Evolutionary conservation across 2,113 vertebrate species (phyloP), one percentile per base, ranked within the genome.

Genomic region (Charadrius vociferus): DNA sequence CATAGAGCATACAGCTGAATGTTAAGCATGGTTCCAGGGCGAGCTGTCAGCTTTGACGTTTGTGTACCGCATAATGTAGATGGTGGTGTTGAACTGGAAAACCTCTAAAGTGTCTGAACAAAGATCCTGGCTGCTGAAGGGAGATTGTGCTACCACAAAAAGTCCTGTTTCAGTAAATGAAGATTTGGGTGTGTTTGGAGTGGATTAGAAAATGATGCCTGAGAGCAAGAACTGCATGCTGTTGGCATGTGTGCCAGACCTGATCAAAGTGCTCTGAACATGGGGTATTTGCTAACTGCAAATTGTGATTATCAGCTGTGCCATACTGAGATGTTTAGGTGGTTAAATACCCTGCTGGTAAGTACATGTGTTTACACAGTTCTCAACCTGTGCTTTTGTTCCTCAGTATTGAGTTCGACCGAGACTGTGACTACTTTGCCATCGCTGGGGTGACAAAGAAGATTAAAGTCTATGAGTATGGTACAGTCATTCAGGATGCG

Each of bases 401-500:
- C 81, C 39, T 81, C 97, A 99, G 99, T 98, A 99, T 99, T 97
- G 99, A 99, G 95, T 99, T 99, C 92, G 99, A 99, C 98, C 98
- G 99, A 26, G 99, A 99, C 98, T 99, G 99, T 98, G 99, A 99
- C 98, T 99, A 99, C 98, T 99, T 99, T 90, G 99, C 99, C 92
- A 99, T 99, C 30, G 99, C 99, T 47, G 99, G 99, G 36, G 99
- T 99, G 96, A 99, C 99, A 93, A 99, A 99, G 98, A 99, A 99
- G 97, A 99, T 99, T 96, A 99, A 99, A 98, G 99, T 99, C 87
- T 99, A 99, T 96, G 99, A 99, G 88, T 99, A 99, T 67, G 99
- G 99, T 97, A 99, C 99, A n/a, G 99, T 99, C 96, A 99, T 99
- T 98, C 99, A 99, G 98, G 99, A 99, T 14, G 99, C 99, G 0